A percentile compares a stretch with the other conserved stretches of the same genome.
phyloP scores from a whole-genome alignment of 2,113 vertebrate species.

The Lagenorhynchus albirostris region DNA sequence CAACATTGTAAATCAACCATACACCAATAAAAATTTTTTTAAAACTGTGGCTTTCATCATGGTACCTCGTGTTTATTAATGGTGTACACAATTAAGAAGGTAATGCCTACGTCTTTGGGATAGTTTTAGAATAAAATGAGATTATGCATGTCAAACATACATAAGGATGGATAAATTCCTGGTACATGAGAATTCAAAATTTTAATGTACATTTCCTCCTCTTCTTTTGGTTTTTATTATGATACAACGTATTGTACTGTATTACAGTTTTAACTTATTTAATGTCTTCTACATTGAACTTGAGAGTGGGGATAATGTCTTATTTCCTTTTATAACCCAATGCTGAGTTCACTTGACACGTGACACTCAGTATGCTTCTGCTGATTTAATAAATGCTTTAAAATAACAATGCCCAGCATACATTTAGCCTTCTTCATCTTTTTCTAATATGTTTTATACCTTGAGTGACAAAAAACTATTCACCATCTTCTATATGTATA shows the following conservation, averaged over 20 bases:
- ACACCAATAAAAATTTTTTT: accelerated
- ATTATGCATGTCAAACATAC: background rate
- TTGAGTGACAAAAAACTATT: slow-evolving; percentile 12
- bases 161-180: background rate
- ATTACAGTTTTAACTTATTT: background rate
- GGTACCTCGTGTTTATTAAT: background rate
- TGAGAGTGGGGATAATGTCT: background rate
- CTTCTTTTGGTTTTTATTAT: background rate
- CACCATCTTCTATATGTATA: background rate
- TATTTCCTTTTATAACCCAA: background rate
- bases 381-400: background rate
- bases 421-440: background rate
- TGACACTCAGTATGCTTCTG: background rate
- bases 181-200: background rate
- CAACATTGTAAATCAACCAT: too few species aligned
- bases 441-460: background rate
- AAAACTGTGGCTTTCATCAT: background rate
- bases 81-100: background rate
- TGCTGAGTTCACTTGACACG: background rate
- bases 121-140: background rate
- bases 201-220: background rate
- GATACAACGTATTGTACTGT: background rate
- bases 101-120: background rate
- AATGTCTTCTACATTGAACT: background rate
- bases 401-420: background rate